Percentiles rank a stretch among this genome's conserved stretches.
These are phyloP conservation scores for Venturia canescens DNA, from an alignment of 1,140 invertebrate species.

Conservation along the genomic window DNA sequence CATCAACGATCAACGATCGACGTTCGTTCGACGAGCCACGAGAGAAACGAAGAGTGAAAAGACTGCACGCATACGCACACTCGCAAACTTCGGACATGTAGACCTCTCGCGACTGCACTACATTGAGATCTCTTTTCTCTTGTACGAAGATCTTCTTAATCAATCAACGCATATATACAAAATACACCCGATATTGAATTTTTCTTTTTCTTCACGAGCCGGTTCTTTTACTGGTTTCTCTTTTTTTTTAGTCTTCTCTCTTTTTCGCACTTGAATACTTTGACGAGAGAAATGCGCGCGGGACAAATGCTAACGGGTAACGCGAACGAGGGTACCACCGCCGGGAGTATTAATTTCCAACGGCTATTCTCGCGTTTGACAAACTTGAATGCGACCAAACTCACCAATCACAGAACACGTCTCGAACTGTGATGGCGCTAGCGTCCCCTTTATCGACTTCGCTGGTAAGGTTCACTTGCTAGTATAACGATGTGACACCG, in stretches of 20 bases:
- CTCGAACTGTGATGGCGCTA: not conserved
- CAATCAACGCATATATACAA: too few relatives aligned
- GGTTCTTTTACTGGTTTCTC: too few relatives aligned
- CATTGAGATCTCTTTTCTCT: too few relatives aligned
- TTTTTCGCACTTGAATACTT: too few relatives aligned
- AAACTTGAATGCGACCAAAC: conserved; percentile 61
- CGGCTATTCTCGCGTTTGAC: conserved; percentile 64
- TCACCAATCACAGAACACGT: conserved; percentile 53
- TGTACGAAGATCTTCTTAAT: too few relatives aligned
- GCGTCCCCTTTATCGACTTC: not conserved
- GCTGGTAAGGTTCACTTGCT: conserved; percentile 15
- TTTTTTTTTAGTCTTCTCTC: too few relatives aligned
- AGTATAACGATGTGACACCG: too few relatives aligned
- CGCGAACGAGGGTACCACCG: conserved; percentile 30
- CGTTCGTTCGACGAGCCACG: conserved; percentile 24
- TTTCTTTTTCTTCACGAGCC: too few relatives aligned
- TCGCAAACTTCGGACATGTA: not conserved
- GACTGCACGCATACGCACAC: not conserved
- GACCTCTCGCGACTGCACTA: too few relatives aligned
- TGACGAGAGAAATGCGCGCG: too few relatives aligned
- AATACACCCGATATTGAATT: too few relatives aligned
- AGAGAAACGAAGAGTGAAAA: not conserved
- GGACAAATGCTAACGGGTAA: not conserved
- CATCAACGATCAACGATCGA: conserved; percentile 26
- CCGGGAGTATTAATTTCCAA: conserved; percentile 53